Base-by-base conservation (phyloP, 1,140 invertebrate genomes). In the Papilio dardanus region DNA sequence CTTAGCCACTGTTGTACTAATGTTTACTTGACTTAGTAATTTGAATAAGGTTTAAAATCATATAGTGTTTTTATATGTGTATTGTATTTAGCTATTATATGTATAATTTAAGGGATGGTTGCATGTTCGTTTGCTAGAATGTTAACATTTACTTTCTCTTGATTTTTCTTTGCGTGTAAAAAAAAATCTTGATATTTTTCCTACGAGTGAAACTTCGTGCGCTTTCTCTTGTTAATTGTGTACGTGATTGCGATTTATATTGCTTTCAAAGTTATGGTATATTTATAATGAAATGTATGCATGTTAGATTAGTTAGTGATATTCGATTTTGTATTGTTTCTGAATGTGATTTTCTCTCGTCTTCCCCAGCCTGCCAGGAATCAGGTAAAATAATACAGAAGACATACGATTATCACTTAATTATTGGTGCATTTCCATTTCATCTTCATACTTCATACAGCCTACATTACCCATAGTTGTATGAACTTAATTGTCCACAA, bases 291-390 rank as follows among this genome's bases (percentile, higher is more conserved):
- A 76, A 81, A 83, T 83, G 79, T 88, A 84, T 80, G 86, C 87
- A 88, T 90, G 87, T 79, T 83, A 82, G 81, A 78, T 84, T 91
- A 83, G 81, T 83, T 88, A 87, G 86, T 87, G 76, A 88, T 88
- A 88, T 86, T 88, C 77, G 85, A 86, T 84, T n/a, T 86, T 83
- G 89, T 91, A 88, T 88, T 90, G 88, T 90, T 90, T 92, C 91
- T 92, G 91, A 92, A 92, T 92, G 91, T 92, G 88, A 87, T 91
- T 87, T 89, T 91, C 88, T 92, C 87, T 92, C 83, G 84, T 92
- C 89, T 92, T 91, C 77, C 88, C 77, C 91, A 92, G 91, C 91
- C 89, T 92, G 91, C 91, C 91, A 92, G 90, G 90, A 92, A 80
- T 89, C 90, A 92, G 90, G 91, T 93, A 90, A 89, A 83, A 83